phyloP scores from a whole-genome alignment of 2,888 invertebrate genomes.

The Ryuthela nishihirai region DNA sequence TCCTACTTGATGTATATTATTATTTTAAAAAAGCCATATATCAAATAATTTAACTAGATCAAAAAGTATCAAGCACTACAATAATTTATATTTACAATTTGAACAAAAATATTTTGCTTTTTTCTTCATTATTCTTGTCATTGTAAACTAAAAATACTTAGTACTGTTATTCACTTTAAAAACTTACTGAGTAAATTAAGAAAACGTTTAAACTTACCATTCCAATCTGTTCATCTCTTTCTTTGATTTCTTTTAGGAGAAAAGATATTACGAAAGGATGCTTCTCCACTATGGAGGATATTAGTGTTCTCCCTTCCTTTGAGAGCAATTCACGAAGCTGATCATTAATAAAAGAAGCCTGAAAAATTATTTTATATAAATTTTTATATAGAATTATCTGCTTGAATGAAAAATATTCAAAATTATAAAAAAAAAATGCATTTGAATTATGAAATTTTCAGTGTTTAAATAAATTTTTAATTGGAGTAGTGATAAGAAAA shows the following conservation, averaged over 20 bases:
- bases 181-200: no score
- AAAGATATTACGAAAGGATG: conserved; percentile 67
- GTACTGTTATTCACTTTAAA: no score
- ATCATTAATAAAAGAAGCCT: conserved; percentile 23
- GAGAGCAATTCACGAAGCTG: conserved; percentile 62
- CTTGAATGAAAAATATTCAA: neutral
- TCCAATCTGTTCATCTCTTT: conserved; percentile 57
- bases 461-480: neutral
- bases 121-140: no score
- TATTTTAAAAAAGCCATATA: no score
- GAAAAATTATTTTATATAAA: conserved; percentile 1
- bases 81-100: no score
- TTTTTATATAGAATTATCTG: neutral
- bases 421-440: conserved; percentile 1
- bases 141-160: no score
- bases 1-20: no score
- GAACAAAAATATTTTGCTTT: no score
- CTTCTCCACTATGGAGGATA: conserved; percentile 65
- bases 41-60: no score
- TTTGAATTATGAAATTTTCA: no score
- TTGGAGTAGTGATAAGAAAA: neutral
- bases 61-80: no score
- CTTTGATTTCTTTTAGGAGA: conserved; percentile 57
- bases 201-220: no score
- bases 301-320: conserved; percentile 67